Evolutionary conservation across 92 coral and sea anemone genomes (phyloP).

Genomic region (Bergia sp.): DNA sequence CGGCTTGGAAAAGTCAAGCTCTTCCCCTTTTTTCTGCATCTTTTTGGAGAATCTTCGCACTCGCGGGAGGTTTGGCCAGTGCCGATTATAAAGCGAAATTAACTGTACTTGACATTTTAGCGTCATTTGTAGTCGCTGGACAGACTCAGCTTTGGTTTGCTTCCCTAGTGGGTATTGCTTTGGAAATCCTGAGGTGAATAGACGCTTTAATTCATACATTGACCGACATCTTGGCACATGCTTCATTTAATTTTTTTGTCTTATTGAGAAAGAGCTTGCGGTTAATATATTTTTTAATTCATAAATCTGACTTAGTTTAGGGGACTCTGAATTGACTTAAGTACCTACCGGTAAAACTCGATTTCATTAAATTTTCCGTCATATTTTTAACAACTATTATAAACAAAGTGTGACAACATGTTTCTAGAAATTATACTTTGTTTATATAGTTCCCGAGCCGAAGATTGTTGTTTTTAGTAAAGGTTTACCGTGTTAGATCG

Average conservation of each 20-base stretch:
- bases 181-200: background rate
- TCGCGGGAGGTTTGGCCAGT: background rate
- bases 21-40: conserved; percentile 81
- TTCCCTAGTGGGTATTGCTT: background rate
- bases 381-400: background rate
- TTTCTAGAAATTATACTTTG: too few relatives aligned
- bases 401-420: too few relatives aligned
- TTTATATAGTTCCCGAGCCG: background rate
- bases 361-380: background rate
- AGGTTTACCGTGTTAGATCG: too few relatives aligned
- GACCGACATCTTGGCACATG: background rate
- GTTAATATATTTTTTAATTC: background rate
- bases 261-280: background rate
- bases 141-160: background rate
- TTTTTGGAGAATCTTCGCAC: background rate
- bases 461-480: background rate
- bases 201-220: conserved; percentile 5
- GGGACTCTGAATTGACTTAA: background rate
- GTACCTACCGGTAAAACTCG: background rate
- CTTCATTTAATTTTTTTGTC: background rate
- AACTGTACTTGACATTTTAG: background rate
- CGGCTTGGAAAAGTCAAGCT: conserved; percentile 75
- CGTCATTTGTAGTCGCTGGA: conserved; percentile 10
- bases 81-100: background rate
- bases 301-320: background rate